Base-by-base conservation (phyloP, 2,113 vertebrate genomes). In the Artemisiospiza belli region DNA sequence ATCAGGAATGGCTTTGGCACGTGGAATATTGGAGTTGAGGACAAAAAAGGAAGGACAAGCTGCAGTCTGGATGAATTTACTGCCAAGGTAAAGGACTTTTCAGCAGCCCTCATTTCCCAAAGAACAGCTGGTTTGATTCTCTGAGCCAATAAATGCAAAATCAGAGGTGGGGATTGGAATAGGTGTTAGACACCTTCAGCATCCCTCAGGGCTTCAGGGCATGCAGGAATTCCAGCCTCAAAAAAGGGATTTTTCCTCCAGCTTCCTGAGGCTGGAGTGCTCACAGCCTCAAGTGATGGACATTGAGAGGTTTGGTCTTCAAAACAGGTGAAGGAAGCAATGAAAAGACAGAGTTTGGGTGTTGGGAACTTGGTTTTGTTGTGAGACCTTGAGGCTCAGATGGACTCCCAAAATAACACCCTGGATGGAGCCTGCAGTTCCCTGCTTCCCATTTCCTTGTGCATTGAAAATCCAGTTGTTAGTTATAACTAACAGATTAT, bases 41-140 rank as follows among this genome's bases (percentile, higher is more conserved):
- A 89, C 83, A 79, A 92, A 92, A 78, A 17, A 68, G 91, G 87
- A 61, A 78, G 90, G 93, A 89, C 62, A 73, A 94, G 47, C 79
- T 94, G 52, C 85, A 83, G 87, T 47, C 69, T 83, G 89, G 82
- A 86, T 92, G 84, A 92, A 84, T 96, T 96, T 87, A 91, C 73
- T 90, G 89, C 19, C 88, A 86, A 93, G 72, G 62, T 94, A 46
- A 95, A 73, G 72, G 90, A 82, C 91, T 82, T 97, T 95, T 73
- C 19, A 24, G 23, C 83, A 81, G 47, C 95, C 80, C 44, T 75
- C 39, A 72, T 79, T 95, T 95, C 87, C 87, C 89, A 77, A 75
- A 83, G 55, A 95, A 47, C 94, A 97, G 94, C 96, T 97, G 95
- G 69, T 88, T 97, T 93, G 83, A 86, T 97, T 95, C 83, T 75